A percentile compares a stretch with the other conserved stretches of the same genome.
Conservation (phyloP, 2,888 invertebrate genomes). For the Leptinotarsa rubiginosa region DNA sequence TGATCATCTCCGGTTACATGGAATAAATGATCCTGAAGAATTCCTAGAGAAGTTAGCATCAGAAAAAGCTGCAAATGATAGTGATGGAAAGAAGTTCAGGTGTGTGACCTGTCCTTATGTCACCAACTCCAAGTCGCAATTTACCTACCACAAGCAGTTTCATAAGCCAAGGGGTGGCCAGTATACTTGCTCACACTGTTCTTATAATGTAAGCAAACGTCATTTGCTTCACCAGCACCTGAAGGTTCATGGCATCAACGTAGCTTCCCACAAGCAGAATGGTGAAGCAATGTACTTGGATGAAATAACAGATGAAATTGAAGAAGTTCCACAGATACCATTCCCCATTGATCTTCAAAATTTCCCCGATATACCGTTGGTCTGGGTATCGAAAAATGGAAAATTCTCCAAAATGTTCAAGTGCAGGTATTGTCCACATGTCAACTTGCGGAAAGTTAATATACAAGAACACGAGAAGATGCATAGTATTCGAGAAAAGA, state of each 20-base stretch:
- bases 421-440: slow-evolving; percentile 86
- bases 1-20: slow-evolving; percentile 77
- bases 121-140: slow-evolving; percentile 88
- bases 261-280: slow-evolving; percentile 64
- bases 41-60: slow-evolving; percentile 68
- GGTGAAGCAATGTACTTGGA: slow-evolving; percentile 57
- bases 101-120: slow-evolving; percentile 87
- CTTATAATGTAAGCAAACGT: slow-evolving; percentile 84
- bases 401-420: slow-evolving; percentile 85
- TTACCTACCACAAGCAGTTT: slow-evolving; percentile 87
- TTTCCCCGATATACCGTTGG: slow-evolving; percentile 75
- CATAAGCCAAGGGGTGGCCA: slow-evolving; percentile 80
- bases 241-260: slow-evolving; percentile 77
- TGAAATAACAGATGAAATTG: slow-evolving; percentile 59
- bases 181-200: slow-evolving; percentile 85
- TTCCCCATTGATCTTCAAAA: slow-evolving; percentile 65
- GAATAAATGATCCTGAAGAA: slow-evolving; percentile 72
- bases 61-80: slow-evolving; percentile 53
- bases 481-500: slow-evolving; percentile 70
- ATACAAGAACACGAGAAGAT: slow-evolving; percentile 87
- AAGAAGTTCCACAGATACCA: slow-evolving; percentile 54
- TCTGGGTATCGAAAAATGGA: slow-evolving; percentile 81
- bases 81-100: slow-evolving; percentile 76
- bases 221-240: slow-evolving; percentile 87
- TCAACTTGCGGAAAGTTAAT: slow-evolving; percentile 83